These are phyloP conservation scores for Anhinga anhinga DNA, from an alignment of 2,113 vertebrate species.

Conservation along the genomic window DNA sequence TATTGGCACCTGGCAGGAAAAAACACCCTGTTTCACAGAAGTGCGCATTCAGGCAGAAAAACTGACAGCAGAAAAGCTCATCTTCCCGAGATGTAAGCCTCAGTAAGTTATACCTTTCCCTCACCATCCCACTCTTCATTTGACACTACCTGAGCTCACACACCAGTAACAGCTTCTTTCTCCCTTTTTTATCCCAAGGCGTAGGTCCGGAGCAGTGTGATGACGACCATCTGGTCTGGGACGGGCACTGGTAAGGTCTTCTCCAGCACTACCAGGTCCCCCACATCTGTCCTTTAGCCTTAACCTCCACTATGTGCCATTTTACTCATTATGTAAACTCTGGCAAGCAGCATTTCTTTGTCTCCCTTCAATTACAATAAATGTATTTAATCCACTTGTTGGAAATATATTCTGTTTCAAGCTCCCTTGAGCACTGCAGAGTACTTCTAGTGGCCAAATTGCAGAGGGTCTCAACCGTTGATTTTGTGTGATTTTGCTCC, in stretches of 20 bases:
- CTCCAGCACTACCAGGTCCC: not conserved
- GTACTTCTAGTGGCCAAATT: not conserved
- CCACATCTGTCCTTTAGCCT: not conserved
- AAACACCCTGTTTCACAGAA: not conserved
- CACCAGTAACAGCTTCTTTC: not conserved
- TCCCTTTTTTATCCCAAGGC: not conserved
- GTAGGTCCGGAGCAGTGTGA: not conserved
- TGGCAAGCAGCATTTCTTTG: not conserved
- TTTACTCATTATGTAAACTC: not conserved
- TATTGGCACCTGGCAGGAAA: not conserved
- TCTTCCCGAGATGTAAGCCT: not conserved
- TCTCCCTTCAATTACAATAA: not conserved
- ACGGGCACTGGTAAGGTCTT: not conserved
- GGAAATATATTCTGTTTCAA: not conserved
- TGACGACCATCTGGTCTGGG: not conserved
- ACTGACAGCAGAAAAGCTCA: not conserved
- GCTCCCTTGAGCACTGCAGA: not conserved
- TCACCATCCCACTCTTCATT: not conserved
- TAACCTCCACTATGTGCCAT: not conserved
- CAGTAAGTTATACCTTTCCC: not conserved
- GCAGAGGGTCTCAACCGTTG: not conserved
- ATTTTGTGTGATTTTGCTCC: conserved; percentile 50
- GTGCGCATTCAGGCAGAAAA: not conserved
- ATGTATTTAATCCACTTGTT: not conserved
- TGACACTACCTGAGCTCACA: not conserved